Evolutionary conservation across 2,113 vertebrate species (phyloP), one percentile per base, ranked within the genome.

Genomic region (Donacobius atricapilla): DNA sequence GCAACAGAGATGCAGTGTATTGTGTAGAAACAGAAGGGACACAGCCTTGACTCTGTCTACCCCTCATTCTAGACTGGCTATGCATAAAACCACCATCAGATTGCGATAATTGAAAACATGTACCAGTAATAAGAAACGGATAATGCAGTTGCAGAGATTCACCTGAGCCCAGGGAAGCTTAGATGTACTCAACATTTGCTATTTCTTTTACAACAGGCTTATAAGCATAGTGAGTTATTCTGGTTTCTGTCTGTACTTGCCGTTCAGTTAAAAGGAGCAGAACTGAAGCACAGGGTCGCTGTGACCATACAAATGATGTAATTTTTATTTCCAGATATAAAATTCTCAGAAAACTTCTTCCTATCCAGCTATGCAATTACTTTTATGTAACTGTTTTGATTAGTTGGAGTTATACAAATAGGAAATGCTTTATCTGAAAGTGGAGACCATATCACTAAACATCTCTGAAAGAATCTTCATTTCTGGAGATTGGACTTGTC

Each of bases 1-100:
- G 50, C 35, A 88, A 54, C 0, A 2, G n/a, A 79, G 40, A 48
- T 22, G 54, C 9, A 56, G 11, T 2, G 0, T 27, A 10, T 30
- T 31, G 15, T 23, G 22, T 27, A 45, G 37, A 66, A 70, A 79
- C 20, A 70, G 61, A 88, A 68, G 63, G 2, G 2, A 92, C 20
- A 69, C 2, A 30, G 20, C 3, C 2, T 4, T 94, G 50, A 83
- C 54, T 83, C 76, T 6, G 8, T 42, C 33, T 39, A 30, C 70
- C 30, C 25, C 24, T 30, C 22, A 39, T 58, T 93, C 68, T 51
- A 22, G 37, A 33, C 28, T 51, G 33, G 33, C 47, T 89, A 11
- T 0, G 2, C 27, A 53, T 23, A 53, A 4, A 85, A 51, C 8
- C 19, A 70, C 13, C 50, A 35, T n/a, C 13, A 90, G 30, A 33